A percentile compares a stretch with the other conserved stretches of the same genome.
Conservation (phyloP, 2,797 vertebrate species). For the Xenops minutus region DNA sequence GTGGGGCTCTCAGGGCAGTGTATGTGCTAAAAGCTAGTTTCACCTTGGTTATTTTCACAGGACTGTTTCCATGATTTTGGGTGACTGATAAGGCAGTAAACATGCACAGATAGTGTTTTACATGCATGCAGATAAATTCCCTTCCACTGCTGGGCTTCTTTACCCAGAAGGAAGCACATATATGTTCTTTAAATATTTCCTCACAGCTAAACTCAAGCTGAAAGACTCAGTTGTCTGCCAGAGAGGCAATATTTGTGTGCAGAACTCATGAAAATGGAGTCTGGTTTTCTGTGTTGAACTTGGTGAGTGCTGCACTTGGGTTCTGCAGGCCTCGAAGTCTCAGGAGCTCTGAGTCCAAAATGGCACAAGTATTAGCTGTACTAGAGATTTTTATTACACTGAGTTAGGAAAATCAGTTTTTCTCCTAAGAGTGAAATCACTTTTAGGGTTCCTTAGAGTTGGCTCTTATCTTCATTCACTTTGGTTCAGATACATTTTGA, state of each 20-base stretch:
- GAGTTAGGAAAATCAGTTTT: not conserved
- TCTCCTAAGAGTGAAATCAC: not conserved
- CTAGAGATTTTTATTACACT: not conserved
- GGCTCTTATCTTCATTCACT: not conserved
- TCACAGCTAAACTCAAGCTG: not conserved
- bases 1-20: accelerated
- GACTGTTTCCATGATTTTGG: accelerated
- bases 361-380: not conserved
- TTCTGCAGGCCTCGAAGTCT: not conserved
- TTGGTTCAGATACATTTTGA: not conserved
- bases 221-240: not conserved
- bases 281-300: not conserved
- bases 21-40: not conserved
- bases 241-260: not conserved
- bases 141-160: not conserved
- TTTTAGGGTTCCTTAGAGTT: not conserved
- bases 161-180: not conserved
- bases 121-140: not conserved
- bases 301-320: not conserved
- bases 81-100: not conserved
- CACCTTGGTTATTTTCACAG: not conserved
- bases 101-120: not conserved
- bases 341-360: not conserved
- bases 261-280: not conserved
- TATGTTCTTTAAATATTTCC: not conserved